phyloP scores from a whole-genome alignment of 2,797 vertebrate genomes.

The Neopelma chrysocephalum region DNA sequence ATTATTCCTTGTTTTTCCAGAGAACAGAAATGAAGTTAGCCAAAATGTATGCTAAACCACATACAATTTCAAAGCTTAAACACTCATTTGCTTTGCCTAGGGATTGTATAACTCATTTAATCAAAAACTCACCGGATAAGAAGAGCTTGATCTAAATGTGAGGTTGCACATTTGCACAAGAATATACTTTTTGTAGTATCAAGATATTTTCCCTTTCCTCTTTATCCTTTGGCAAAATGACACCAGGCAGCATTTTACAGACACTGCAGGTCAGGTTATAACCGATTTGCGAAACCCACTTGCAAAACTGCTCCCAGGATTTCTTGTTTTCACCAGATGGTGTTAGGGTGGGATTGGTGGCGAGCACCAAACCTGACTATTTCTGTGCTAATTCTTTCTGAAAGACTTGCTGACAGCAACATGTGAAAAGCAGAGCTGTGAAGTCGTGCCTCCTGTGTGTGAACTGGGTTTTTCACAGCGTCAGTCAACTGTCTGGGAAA shows the following conservation, averaged over 20 bases:
- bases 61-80: neutral
- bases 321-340: constrained; percentile 49
- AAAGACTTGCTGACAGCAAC: constrained; percentile 52
- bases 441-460: constrained; percentile 43
- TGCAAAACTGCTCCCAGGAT: neutral
- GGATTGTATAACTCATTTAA: neutral
- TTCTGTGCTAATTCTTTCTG: constrained; percentile 11
- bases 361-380: constrained; percentile 31
- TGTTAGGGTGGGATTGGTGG: constrained; percentile 9
- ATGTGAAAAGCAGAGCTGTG: constrained; percentile 38
- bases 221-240: neutral
- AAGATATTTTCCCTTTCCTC: neutral
- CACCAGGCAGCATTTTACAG: neutral
- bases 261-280: neutral
- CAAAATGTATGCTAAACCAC: neutral
- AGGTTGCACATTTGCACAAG: neutral
- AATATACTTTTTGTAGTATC: neutral
- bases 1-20: neutral
- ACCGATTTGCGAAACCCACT: neutral
- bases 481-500: constrained; percentile 54
- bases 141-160: neutral
- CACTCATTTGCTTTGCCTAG: neutral
- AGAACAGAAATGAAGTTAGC: neutral
- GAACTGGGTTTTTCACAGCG: constrained; percentile 51
- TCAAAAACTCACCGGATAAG: neutral